A percentile compares a stretch with the other conserved stretches of the same genome.
Evolutionary conservation across 2,797 vertebrate species (phyloP).

Genomic region (Xyrichtys novacula): DNA sequence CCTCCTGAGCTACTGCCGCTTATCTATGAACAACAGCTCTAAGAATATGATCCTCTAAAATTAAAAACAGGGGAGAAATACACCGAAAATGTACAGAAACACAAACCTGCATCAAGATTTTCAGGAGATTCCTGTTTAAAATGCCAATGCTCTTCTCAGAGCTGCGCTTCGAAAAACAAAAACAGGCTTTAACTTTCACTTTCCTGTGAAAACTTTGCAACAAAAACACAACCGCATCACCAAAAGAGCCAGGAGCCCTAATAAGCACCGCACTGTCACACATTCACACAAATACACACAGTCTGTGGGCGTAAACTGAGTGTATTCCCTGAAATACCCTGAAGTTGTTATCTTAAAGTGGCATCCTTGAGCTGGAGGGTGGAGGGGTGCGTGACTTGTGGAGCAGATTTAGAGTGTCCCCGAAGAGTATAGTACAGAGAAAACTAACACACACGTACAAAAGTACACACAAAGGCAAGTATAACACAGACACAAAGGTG

Average conservation of each 20-base stretch:
- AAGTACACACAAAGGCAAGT: constrained; percentile 2
- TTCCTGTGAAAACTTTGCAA: constrained; percentile 47
- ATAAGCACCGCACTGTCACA: constrained; percentile 30
- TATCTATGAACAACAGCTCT: too few species aligned
- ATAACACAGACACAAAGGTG: not conserved
- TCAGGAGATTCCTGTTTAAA: constrained; percentile 1
- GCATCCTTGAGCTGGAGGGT: constrained; percentile 66
- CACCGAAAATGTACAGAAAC: not conserved
- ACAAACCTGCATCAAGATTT: not conserved
- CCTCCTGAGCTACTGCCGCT: too few species aligned
- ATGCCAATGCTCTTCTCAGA: not conserved
- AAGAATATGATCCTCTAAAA: too few species aligned
- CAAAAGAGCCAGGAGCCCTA: constrained; percentile 37
- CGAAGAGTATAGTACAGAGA: constrained; percentile 28
- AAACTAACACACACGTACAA: not conserved
- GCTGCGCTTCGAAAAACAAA: constrained; percentile 20
- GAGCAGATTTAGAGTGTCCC: constrained; percentile 64
- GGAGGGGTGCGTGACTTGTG: constrained; percentile 62
- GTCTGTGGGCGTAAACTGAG: constrained; percentile 54
- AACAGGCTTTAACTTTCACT: constrained; percentile 26
- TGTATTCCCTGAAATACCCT: constrained; percentile 68
- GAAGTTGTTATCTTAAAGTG: constrained; percentile 76
- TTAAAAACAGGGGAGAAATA: too few species aligned
- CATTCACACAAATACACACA: not conserved
- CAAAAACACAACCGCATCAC: constrained; percentile 45